Base-by-base conservation (phyloP, 2,888 invertebrate genomes). In the Fragum fragum region DNA sequence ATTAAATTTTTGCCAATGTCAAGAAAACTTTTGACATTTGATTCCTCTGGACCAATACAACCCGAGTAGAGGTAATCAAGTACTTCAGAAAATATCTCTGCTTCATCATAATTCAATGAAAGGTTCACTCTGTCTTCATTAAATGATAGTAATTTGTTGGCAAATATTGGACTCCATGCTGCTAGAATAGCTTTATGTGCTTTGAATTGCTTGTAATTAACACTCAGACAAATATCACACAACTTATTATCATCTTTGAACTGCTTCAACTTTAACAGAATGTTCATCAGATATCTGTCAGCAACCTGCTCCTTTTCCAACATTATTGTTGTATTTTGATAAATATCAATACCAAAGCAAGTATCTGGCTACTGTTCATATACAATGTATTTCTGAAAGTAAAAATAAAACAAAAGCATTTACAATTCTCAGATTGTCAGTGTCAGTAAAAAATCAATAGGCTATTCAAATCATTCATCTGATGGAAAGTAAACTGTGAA, bases 21-120 rank as follows among this genome's bases (percentile, higher is more conserved):
- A 57, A 96, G 92, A 70, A 96, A 91, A 92, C 96, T 96, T 77
- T 95, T 95, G 18, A 96, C 96, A 92, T 95, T 96, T 36, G 95
- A 94, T 85, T 95, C 95, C 87, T 96, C 95, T 74, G 96, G 95
- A 6, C 95, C 95, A 6, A 96, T 95, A 86, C 95, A 95, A 9
- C 96, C 96, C 26, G 96, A 96, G 92, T 96, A 96, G 95, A 96
- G 96, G 90, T 96, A 96, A 91, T 96, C 96, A 39, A 96, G 93
- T 68, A 96, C 94, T 94, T 93, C 66, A 93, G 93, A 92, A 96
- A 96, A 81, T 95, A 76, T 73, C 26, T 70, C 95, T 80, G 95
- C 95, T 76, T 96, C 95, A 85, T 95, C 63, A 23, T 76, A 79
- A 28, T 47, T 23, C 23, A 74, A 18, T 3, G 23, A 7, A 28